These are phyloP conservation scores for Sesamia nonagrioides DNA, from an alignment of 1,140 invertebrate species.

Conservation along the genomic window DNA sequence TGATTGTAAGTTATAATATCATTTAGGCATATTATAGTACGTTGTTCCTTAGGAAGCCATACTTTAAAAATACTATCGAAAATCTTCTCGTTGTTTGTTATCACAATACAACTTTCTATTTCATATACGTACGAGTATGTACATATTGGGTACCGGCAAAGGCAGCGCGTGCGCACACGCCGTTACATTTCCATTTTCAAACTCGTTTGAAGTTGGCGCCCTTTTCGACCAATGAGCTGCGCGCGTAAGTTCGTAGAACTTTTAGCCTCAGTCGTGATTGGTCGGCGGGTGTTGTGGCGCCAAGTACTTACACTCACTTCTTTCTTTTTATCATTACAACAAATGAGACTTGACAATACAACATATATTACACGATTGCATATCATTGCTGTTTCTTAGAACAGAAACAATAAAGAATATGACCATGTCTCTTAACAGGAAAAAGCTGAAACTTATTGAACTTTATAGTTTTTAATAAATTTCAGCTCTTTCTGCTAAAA, in stretches of 20 bases:
- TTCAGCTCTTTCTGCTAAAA: too few species aligned
- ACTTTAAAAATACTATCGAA: not conserved
- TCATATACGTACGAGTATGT: slow-evolving; percentile 36
- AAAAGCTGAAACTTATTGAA: too few species aligned
- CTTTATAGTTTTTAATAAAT: too few species aligned
- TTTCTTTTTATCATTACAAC: slow-evolving; percentile 39
- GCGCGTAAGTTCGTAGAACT: slow-evolving; percentile 75
- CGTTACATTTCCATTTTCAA: slow-evolving; percentile 55
- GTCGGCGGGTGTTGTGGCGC: slow-evolving; percentile 47
- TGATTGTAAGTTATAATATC: too few species aligned
- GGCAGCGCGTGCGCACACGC: slow-evolving; percentile 52
- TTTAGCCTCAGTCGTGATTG: slow-evolving; percentile 74
- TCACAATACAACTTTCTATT: slow-evolving; percentile 43
- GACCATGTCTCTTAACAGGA: not conserved
- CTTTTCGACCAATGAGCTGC: slow-evolving; percentile 68
- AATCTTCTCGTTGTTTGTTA: slow-evolving; percentile 8
- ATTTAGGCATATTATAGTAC: too few species aligned
- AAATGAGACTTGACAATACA: slow-evolving; percentile 30
- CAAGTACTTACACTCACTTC: slow-evolving; percentile 22
- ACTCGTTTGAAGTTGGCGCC: slow-evolving; percentile 68
- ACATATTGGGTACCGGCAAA: slow-evolving; percentile 39
- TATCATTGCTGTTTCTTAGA: slow-evolving; percentile 5
- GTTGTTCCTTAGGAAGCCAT: too few species aligned
- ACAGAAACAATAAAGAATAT: not conserved
- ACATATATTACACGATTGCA: slow-evolving; percentile 19